Evolutionary conservation across 2,888 invertebrate species (phyloP).

Genomic region (Cephus rjabovi): DNA sequence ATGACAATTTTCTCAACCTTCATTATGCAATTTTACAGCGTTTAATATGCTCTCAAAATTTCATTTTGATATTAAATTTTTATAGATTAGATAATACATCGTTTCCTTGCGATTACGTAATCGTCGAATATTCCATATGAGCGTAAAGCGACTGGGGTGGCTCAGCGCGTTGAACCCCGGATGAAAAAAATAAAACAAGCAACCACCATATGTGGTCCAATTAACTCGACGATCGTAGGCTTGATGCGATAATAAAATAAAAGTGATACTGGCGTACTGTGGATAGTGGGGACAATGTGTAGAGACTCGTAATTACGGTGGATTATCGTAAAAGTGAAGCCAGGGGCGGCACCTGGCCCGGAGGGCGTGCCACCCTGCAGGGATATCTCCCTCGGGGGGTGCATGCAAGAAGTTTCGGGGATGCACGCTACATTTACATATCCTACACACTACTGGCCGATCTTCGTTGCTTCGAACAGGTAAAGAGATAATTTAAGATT

Average conservation of each 20-base stretch:
- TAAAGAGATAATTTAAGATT: slow-evolving; percentile 53
- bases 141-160: background rate
- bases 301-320: slow-evolving; percentile 39
- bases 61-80: background rate
- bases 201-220: background rate
- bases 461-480: slow-evolving; percentile 76
- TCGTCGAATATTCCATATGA: background rate
- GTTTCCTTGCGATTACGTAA: background rate
- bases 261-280: background rate
- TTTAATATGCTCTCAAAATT: background rate
- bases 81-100: background rate
- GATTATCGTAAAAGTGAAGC: slow-evolving; percentile 53
- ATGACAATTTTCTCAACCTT: background rate
- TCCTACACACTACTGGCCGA: slow-evolving; percentile 74
- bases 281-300: slow-evolving; percentile 28
- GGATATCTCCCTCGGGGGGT: slow-evolving; percentile 57
- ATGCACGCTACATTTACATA: slow-evolving; percentile 75
- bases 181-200: background rate
- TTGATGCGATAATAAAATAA: background rate
- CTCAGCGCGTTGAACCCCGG: background rate
- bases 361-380: slow-evolving; percentile 59
- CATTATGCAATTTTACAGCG: background rate
- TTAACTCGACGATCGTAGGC: background rate
- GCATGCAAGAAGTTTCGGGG: slow-evolving; percentile 68
- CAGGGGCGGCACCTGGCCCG: slow-evolving; percentile 65